phyloP scores from a whole-genome alignment of 2,113 vertebrate species.

The Pedetes capensis region DNA sequence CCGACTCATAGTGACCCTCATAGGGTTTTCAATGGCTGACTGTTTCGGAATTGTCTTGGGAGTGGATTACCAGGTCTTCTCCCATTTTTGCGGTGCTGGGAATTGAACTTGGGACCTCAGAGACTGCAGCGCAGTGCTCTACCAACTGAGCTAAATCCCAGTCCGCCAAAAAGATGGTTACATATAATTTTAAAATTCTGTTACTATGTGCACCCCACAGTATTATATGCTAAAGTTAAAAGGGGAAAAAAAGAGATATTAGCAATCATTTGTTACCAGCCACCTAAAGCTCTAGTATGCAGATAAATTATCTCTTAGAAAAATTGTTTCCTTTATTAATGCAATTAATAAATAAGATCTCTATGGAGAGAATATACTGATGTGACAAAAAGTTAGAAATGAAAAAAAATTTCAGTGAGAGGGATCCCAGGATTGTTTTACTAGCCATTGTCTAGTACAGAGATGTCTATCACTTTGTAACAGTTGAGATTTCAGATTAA shows the following conservation, averaged over 20 bases:
- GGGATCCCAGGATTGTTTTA: background rate
- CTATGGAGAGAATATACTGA: background rate
- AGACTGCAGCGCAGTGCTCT: too few relatives aligned
- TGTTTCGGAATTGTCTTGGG: too few relatives aligned
- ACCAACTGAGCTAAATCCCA: too few relatives aligned
- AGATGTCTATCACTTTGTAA: background rate
- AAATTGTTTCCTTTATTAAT: background rate
- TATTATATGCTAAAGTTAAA: background rate
- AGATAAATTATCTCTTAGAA: background rate
- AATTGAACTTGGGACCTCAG: too few relatives aligned
- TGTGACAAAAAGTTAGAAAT: conserved; percentile 18
- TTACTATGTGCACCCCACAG: background rate
- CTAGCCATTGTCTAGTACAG: background rate
- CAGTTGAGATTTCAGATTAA: background rate
- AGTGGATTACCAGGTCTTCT: too few relatives aligned
- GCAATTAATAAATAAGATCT: background rate
- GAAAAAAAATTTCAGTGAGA: background rate
- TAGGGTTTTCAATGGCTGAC: too few relatives aligned
- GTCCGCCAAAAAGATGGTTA: background rate
- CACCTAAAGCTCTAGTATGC: background rate
- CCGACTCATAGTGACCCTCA: too few relatives aligned
- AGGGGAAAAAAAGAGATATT: background rate
- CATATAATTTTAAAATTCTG: conserved; percentile 1
- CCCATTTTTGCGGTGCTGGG: too few relatives aligned
- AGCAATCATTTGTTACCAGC: background rate